Conservation (phyloP, 1,140 invertebrate genomes). For the Adelges cooleyi region DNA sequence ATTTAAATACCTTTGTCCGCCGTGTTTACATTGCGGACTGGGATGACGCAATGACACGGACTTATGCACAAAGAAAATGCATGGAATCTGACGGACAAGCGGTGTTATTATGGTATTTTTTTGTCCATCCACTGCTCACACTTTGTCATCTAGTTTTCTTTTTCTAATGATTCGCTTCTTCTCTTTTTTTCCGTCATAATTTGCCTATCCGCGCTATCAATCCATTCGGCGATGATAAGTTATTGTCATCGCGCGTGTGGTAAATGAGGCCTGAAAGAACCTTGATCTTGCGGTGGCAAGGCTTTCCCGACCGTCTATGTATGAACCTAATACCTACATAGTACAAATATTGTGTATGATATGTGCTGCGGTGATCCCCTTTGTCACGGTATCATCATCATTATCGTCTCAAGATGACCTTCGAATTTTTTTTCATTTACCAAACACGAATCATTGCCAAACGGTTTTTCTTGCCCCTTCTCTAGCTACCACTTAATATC, state of each 20-base stretch:
- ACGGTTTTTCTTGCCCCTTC: neutral
- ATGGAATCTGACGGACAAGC: neutral
- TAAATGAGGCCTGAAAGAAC: neutral
- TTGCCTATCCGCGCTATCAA: neutral
- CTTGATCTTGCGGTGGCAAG: constrained; percentile 14
- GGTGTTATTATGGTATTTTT: constrained; percentile 6
- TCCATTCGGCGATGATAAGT: neutral
- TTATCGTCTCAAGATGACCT: neutral
- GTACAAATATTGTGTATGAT: neutral
- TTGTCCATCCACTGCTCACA: neutral
- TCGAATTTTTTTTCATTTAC: neutral
- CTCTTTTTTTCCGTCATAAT: neutral
- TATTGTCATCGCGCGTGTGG: neutral
- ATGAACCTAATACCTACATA: no score
- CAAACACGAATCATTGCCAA: neutral
- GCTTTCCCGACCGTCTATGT: neutral
- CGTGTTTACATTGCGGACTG: constrained; percentile 17
- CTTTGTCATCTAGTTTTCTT: neutral
- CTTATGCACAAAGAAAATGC: constrained; percentile 2
- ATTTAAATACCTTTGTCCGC: constrained; percentile 14
- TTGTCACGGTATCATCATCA: constrained; percentile 11
- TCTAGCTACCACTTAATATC: neutral
- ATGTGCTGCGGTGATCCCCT: neutral
- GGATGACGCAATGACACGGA: constrained; percentile 20
- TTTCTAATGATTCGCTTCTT: neutral